Conservation (phyloP, 2,113 vertebrate species). For the Pseudonaja textilis region DNA sequence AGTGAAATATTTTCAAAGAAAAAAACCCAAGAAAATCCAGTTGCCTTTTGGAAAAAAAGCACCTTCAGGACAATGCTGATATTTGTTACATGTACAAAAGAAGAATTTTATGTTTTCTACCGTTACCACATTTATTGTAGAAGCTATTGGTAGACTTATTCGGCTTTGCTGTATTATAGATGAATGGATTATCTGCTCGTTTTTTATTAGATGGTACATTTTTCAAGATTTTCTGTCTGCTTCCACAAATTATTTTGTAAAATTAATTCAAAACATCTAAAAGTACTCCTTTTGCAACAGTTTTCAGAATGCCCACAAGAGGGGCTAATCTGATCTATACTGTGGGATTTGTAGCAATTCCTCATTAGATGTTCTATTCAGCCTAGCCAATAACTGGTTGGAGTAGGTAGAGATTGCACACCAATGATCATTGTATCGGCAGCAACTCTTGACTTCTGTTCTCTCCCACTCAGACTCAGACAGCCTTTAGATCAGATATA, state of each 20-base stretch:
- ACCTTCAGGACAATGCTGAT: background rate
- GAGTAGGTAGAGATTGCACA: background rate
- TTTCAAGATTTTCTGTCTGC: background rate
- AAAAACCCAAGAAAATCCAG: background rate
- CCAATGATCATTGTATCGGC: background rate
- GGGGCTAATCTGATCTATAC: background rate
- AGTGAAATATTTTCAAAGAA: background rate
- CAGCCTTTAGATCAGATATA: background rate
- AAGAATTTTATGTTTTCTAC: background rate
- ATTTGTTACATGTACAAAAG: background rate
- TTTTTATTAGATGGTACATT: background rate
- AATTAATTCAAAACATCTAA: background rate
- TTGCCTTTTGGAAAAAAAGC: background rate
- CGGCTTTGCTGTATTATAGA: background rate
- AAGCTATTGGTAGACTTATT: background rate
- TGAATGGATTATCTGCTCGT: background rate
- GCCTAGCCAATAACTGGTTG: background rate
- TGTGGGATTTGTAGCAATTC: background rate
- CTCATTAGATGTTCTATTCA: background rate
- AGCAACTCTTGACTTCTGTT: background rate
- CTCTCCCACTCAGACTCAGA: background rate
- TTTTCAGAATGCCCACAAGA: background rate
- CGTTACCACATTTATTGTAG: background rate
- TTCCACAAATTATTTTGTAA: background rate
- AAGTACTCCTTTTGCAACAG: background rate